Evolutionary conservation across 2,888 invertebrate species (phyloP).

Genomic region (Cecidostiba fungosa): DNA sequence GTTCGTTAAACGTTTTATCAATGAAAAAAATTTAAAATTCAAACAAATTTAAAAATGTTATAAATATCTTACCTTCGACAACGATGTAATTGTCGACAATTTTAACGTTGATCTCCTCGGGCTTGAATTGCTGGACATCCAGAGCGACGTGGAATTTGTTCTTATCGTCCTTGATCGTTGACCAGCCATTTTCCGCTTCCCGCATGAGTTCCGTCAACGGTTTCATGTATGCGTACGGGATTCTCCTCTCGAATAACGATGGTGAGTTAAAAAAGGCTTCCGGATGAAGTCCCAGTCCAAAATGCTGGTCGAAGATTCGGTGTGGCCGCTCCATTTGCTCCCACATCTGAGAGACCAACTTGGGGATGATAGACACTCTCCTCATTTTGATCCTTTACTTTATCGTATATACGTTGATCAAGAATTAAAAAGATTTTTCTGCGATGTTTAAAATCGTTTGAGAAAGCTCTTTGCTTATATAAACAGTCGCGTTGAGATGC

Average conservation of each 20-base stretch:
- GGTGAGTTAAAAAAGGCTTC: constrained; percentile 75
- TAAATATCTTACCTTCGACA: constrained; percentile 83
- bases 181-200: constrained; percentile 83
- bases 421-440: not conserved
- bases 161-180: constrained; percentile 88
- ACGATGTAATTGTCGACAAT: constrained; percentile 81
- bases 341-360: constrained; percentile 93
- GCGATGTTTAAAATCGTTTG: not conserved
- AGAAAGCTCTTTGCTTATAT: not conserved
- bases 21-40: too few species aligned
- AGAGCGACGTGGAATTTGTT: constrained; percentile 86
- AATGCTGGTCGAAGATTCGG: constrained; percentile 89
- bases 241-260: constrained; percentile 42
- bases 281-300: constrained; percentile 84
- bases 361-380: constrained; percentile 90
- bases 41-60: not conserved
- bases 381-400: constrained; percentile 35
- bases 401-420: not conserved
- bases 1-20: not conserved
- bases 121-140: constrained; percentile 89
- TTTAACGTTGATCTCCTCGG: constrained; percentile 81
- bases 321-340: constrained; percentile 89
- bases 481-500: not conserved
- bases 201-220: constrained; percentile 55
- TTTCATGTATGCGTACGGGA: constrained; percentile 58